Percentiles rank a stretch among this genome's conserved stretches.
Conservation (phyloP, 2,797 vertebrate genomes). For the Nyctalus aviator region DNA sequence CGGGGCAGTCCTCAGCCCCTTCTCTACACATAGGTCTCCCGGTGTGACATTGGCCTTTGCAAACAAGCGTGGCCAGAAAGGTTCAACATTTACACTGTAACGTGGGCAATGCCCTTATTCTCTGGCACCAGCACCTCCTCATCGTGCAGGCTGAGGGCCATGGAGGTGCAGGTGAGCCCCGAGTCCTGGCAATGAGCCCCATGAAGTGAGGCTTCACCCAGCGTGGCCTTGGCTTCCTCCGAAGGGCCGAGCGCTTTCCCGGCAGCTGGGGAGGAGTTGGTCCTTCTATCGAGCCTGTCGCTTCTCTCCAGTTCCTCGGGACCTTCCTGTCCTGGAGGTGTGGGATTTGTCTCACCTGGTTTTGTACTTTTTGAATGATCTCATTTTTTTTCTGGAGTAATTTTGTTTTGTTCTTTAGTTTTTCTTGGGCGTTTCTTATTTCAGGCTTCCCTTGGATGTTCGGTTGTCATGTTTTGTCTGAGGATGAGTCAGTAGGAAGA, state of each 20-base stretch:
- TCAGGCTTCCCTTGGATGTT: background rate
- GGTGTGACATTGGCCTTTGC: slow-evolving; percentile 92
- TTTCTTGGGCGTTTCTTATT: slow-evolving; percentile 1
- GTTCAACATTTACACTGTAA: slow-evolving; percentile 88
- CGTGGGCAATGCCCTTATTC: slow-evolving; percentile 93
- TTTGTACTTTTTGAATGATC: background rate
- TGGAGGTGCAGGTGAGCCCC: slow-evolving; percentile 92
- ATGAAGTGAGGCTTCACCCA: slow-evolving; percentile 67
- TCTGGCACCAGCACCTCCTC: slow-evolving; percentile 92
- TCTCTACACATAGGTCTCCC: slow-evolving; percentile 93
- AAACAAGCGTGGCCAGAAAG: slow-evolving; percentile 60
- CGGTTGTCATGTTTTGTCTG: background rate
- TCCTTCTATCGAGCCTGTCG: background rate
- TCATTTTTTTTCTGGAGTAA: slow-evolving; percentile 37
- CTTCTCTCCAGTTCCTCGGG: background rate
- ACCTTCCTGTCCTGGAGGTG: background rate
- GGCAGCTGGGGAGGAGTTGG: slow-evolving; percentile 73
- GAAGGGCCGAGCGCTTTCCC: slow-evolving; percentile 92
- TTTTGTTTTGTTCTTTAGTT: background rate
- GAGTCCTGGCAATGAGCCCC: slow-evolving; percentile 91
- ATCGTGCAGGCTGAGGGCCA: slow-evolving; percentile 91
- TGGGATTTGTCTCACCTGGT: background rate
- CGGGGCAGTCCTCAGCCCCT: slow-evolving; percentile 89
- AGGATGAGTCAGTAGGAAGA: background rate
- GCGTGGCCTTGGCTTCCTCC: slow-evolving; percentile 92